Evolutionary conservation across 2,113 vertebrate genomes (phyloP).

Genomic region (Ovis aries): ARS-UI_Ramb_v3.0 NC_056080.1:137959001-137959500

Average conservation of each 20-base stretch:
- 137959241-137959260: background rate
- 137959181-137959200: constrained; percentile 31
- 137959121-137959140: constrained; percentile 10
- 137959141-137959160: constrained; percentile 35
- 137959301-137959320: constrained; percentile 31
- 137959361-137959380: constrained; percentile 12
- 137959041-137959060: constrained; percentile 24
- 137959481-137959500: background rate
- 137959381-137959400: background rate
- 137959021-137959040: constrained; percentile 44
- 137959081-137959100: constrained; percentile 35
- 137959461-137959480: constrained; percentile 12
- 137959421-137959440: constrained; percentile 31
- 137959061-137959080: background rate
- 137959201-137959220: background rate
- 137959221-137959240: background rate
- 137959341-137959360: background rate
- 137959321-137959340: background rate
- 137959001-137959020: constrained; percentile 45
- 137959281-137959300: background rate
- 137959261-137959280: background rate
- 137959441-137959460: constrained; percentile 31
- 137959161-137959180: background rate
- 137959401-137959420: background rate
- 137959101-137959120: background rate